Base-by-base conservation (phyloP, 2,888 invertebrate genomes). In the Standfussiana lucernea region DNA sequence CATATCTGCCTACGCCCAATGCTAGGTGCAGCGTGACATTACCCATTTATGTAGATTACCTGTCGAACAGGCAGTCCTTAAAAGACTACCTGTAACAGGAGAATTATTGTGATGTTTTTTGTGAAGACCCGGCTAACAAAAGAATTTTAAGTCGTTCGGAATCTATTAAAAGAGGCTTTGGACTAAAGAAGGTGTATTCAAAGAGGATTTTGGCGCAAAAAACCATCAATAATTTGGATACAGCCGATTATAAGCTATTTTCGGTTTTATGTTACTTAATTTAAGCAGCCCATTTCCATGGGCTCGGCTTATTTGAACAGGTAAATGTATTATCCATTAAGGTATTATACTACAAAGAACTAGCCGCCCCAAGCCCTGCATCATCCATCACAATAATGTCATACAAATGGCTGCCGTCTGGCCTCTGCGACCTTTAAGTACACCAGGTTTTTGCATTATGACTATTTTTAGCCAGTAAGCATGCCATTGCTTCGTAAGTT, bases 41-140 rank as follows among this genome's bases (percentile, higher is more conserved):
- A 82, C 82, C 77, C 72, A 69, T 84, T 82, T 75, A n/a, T n/a
- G n/a, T n/a, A 42, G 81, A 61, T 45, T 64, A 84, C 73, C 73
- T 67, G 83, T 72, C 65, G n/a, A 88, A 71, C 80, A 85, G 80
- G 83, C 79, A 77, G 73, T 79, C 85, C 72, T 73, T 84, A 77
- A 81, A 62, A 40, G 73, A 75, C 74, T 76, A 86, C 82, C 73
- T 79, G 73, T 69, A 24, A n/a, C 50, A 8, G n/a, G 32, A 65
- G 47, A 65, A 59, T 77, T 28, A 21, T 64, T 18, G 64, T 40
- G 37, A n/a, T 24, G 59, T 56, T 84, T 77, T 84, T 83, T 77
- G 56, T 69, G 4, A 37, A 35, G 45, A 64, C 18, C 5, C 32
- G 5, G 2, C 11, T 40, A 28, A 69, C 62, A 67, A 75, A 72